These are phyloP conservation scores for Villa cingulata DNA, from an alignment of 2,888 invertebrate genomes.

Conservation along the genomic window DNA sequence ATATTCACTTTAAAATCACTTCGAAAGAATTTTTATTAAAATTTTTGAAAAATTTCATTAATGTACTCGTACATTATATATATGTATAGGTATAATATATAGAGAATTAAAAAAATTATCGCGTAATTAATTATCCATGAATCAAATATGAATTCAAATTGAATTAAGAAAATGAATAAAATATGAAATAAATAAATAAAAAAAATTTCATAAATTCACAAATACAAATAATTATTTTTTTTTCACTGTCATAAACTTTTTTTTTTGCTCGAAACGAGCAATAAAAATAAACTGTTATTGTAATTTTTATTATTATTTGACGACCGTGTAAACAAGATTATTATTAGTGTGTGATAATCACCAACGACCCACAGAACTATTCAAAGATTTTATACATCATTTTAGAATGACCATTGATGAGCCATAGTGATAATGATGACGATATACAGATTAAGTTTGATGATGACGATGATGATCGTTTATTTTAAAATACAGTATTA, in stretches of 20 bases:
- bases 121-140: neutral
- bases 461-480: neutral
- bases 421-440: neutral
- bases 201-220: neutral
- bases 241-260: neutral
- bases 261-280: neutral
- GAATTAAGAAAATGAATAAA: neutral
- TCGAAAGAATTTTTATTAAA: neutral
- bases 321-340: constrained; percentile 10
- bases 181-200: neutral
- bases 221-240: neutral
- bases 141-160: neutral
- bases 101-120: neutral
- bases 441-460: too few relatives aligned
- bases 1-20: neutral
- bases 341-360: constrained; percentile 4
- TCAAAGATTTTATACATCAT: neutral
- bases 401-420: neutral
- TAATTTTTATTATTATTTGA: constrained; percentile 10
- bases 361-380: constrained; percentile 4
- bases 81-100: neutral
- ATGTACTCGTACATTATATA: too few relatives aligned
- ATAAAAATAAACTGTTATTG: constrained; percentile 12
- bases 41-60: too few relatives aligned
- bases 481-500: neutral